Evolutionary conservation across 2,113 vertebrate species (phyloP), one percentile per base, ranked within the genome.

Genomic region (Brachyistius frenatus): DNA sequence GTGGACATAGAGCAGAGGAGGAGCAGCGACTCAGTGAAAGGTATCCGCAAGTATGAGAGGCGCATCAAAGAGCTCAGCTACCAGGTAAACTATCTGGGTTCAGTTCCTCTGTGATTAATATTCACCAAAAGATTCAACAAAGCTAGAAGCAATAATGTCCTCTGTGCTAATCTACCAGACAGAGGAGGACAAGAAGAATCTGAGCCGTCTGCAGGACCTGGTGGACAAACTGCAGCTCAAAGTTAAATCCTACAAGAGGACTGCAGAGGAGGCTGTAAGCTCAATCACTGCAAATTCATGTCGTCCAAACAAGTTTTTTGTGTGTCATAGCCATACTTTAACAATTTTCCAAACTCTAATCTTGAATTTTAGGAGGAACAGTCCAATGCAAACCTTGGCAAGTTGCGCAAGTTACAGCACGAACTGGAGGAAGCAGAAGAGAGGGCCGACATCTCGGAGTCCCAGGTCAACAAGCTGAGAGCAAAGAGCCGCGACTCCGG

Each of bases 141-240:
- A 32, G 11, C 35, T 47, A 9, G 14, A 9, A 56, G 8, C 8
- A 57, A 32, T 52, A 23, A 30, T 30, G 5, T 44, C 47, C 33
- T 11, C 5, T 70, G 30, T 60, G 7, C 2, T 52, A 1, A 53
- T 66, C 49, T 39, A 54, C 73, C 74, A 93, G 93, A 90, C 89
- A 1, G 95, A 96, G 55, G 95, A 96, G 65, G 95, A 96, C 75
- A 94, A 90, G 71, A 96, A 96, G 86, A 96, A 96, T 78, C 82
- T 96, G 50, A 78, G 82, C 61, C 87, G 95, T 11, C 94, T 96
- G 2, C 95, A 96, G 84, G 95, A 96, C 70, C 85, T 96, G 84
- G 95, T 96, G 35, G 95, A 96, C 84, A 96, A 96, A 81, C 88
- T 96, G 61, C 94, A 88, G 41, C 5, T 87, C 52, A 87, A 84